Base-by-base conservation (phyloP, 2,113 vertebrate species). In the Anarhynchus alexandrinus region DNA sequence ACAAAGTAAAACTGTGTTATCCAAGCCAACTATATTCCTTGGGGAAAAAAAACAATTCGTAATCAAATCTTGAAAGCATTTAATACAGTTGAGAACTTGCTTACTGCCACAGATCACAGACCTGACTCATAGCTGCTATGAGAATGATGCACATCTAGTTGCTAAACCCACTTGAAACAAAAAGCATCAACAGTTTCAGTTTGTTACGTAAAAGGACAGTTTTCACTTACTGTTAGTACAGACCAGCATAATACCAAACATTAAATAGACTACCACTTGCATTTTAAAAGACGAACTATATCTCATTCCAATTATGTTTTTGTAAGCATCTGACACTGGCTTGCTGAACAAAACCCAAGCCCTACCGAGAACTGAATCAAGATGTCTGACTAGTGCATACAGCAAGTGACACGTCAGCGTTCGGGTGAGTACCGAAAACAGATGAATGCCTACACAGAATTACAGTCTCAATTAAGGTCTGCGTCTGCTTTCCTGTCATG, bases 131-230 rank as follows among this genome's bases (percentile, higher is more conserved):
- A 74, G 52, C 86, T 65, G 54, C 65, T 57, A 6, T 18, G 12
- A 90, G 52, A 82, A 91, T n/a, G 69, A 88, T 81, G 52, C 38
- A 38, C 47, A 81, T 86, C 80, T 74, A 61, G 32, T 47, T 89
- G 38, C 77, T 79, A 90, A 96, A 90, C 10, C n/a, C 80, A 93
- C 66, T 57, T 38, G 47, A 84, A 92, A 94, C 69, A 82, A 67
- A 94, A 82, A 84, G 21, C 49, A 89, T 20, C 40, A 84, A 59
- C 26, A 38, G 32, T 49, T 96, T 77, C 11, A 14, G 65, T 51
- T 27, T 36, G 20, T 86, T 83, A 87, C 3, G 1, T 67, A 76
- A 91, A 82, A 82, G 13, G n/a, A 1, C 78, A 61, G 61, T 70
- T 67, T 86, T 78, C 77, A 67, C 36, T 43, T 64, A 34, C 7